These are phyloP conservation scores for Uropsilus gracilis DNA, from an alignment of 2,113 vertebrate species.

Conservation along the genomic window DNA sequence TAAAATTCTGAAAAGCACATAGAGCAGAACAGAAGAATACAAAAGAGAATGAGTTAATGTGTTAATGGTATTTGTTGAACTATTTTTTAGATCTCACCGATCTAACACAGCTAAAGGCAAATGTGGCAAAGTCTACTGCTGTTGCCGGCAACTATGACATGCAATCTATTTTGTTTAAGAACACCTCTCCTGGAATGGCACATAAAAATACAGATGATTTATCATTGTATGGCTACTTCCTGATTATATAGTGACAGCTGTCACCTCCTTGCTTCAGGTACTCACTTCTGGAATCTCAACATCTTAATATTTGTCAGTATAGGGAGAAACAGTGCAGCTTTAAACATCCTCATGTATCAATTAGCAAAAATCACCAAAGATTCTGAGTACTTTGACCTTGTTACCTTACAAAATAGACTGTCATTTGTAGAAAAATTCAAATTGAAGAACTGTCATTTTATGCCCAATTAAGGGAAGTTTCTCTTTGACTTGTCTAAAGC, in stretches of 20 bases:
- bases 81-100: constrained; percentile 57
- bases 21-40: constrained; percentile 61
- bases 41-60: constrained; percentile 46
- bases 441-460: constrained; percentile 57
- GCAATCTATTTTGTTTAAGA: constrained; percentile 52
- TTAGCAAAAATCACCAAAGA: constrained; percentile 30
- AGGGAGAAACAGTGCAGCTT: background rate
- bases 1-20: constrained; percentile 19
- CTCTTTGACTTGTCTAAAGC: constrained; percentile 34
- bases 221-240: background rate
- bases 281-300: background rate
- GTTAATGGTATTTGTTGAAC: background rate
- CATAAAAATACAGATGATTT: background rate
- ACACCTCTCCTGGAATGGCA: background rate
- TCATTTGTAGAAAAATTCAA: constrained; percentile 33
- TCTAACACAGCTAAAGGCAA: constrained; percentile 49
- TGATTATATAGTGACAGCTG: background rate
- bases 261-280: background rate
- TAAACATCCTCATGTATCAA: background rate
- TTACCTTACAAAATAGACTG: constrained; percentile 30
- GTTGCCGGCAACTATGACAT: constrained; percentile 51
- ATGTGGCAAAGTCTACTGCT: background rate
- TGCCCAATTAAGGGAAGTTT: constrained; percentile 57
- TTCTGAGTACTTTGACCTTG: background rate
- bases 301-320: background rate